phyloP scores from a whole-genome alignment of 2,797 vertebrate species.

The Nyctibius grandis region DNA sequence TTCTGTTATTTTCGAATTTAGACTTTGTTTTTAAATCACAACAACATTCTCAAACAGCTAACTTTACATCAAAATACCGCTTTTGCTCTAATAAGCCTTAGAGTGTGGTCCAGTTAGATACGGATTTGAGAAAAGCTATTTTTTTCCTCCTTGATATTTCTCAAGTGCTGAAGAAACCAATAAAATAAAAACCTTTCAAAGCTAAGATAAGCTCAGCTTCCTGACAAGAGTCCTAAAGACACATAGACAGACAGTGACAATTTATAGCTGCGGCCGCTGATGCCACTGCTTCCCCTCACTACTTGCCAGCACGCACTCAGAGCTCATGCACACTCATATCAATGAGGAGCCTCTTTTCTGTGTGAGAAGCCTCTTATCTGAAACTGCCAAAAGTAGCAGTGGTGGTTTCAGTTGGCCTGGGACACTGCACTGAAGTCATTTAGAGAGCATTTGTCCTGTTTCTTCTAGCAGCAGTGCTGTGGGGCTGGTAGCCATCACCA shows the following conservation, averaged over 20 bases:
- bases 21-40: neutral
- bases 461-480: neutral
- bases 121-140: neutral
- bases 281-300: neutral
- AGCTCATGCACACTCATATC: accelerated
- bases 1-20: neutral
- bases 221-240: neutral
- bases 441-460: neutral
- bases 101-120: neutral
- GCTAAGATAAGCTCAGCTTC: neutral
- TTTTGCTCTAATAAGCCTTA: neutral
- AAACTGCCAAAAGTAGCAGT: neutral
- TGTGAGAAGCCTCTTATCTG: neutral
- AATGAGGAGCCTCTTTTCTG: neutral
- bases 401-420: neutral
- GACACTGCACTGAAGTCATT: neutral
- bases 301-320: accelerated
- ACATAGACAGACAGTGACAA: neutral
- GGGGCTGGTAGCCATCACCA: neutral
- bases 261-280: neutral
- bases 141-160: neutral
- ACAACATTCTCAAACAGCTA: neutral
- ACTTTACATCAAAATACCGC: neutral
- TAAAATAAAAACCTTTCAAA: neutral
- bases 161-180: neutral